Evolutionary conservation across 2,797 vertebrate species (phyloP), one percentile per base, ranked within the genome.

Genomic region (Cyprinella venusta): DNA sequence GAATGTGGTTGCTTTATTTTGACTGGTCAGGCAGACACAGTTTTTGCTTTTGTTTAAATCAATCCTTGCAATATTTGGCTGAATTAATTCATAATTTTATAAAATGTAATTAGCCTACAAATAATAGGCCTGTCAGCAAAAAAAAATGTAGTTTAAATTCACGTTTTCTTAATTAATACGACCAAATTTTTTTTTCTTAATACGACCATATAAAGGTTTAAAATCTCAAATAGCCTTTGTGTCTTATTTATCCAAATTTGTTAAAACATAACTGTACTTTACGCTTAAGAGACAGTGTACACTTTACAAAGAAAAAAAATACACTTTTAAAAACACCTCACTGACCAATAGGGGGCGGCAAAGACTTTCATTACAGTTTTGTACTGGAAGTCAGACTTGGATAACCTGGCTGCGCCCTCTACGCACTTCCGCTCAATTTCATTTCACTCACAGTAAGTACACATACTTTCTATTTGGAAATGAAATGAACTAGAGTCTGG

Each of bases 311-410:
- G 1, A 45, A 70, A 15, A 26, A 26, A 19, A 19, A 45, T 2
- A 48, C 7, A 4, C 8, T 13, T 15, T 48, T 56, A 71, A 33
- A 33, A 33, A 33, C 30, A 33, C 18, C 6, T 64, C 21, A 26
- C 38, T 65, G 59, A n/a, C 59, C 80, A 81, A 30, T 26, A 75
- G 80, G 59, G 45, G 80, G 80, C 42, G 61, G 33, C 80, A 81
- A 65, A 30, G 12, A 16, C 33, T 75, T 6, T 16, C 33, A 5
- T 54, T 65, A 76, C n/a, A 19, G 5, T 18, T 7, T 26, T 59
- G 38, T 13, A 59, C 36, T 54, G 18, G 24, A 59, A 26, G 21
- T 36, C 8, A 59, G 48, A 52, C 30, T 33, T n/a, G n/a, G n/a
- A n/a, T n/a, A n/a, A n/a, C n/a, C n/a, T n/a, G n/a, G n/a, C n/a